phyloP scores from a whole-genome alignment of 2,797 vertebrate genomes.

The Rhinella marina region DNA sequence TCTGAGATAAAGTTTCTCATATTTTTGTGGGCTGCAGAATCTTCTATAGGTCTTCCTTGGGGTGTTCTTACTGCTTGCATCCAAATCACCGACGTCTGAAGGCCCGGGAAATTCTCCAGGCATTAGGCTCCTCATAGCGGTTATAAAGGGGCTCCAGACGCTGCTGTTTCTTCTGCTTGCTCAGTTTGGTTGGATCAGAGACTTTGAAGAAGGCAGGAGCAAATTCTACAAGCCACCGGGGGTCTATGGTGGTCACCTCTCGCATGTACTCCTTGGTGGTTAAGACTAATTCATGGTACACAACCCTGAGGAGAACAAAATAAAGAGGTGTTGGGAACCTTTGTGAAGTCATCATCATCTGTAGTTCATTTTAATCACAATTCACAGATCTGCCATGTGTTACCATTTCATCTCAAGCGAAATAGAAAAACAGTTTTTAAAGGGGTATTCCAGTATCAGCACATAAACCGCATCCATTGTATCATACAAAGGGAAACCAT shows the following conservation, averaged over 20 bases:
- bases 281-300: conserved; percentile 95
- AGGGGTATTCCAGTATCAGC: too few relatives aligned
- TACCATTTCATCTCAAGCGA: too few relatives aligned
- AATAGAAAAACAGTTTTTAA: too few relatives aligned
- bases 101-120: conserved; percentile 95
- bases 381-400: too few relatives aligned
- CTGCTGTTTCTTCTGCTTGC: conserved; percentile 99
- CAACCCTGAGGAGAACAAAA: conserved; percentile 80
- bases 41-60: too few relatives aligned
- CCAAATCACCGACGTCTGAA: conserved; percentile 87
- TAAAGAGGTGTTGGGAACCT: not conserved
- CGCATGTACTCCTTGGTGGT: conserved; percentile 99
- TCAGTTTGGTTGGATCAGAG: conserved; percentile 95
- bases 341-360: too few relatives aligned
- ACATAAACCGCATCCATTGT: too few relatives aligned
- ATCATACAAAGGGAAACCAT: too few relatives aligned
- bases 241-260: conserved; percentile 97
- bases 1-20: not conserved
- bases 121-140: conserved; percentile 96
- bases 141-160: conserved; percentile 95
- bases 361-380: too few relatives aligned
- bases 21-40: not conserved
- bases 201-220: conserved; percentile 98
- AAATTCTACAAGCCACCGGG: conserved; percentile 97
- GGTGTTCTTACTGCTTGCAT: not conserved